Evolutionary conservation across 2,888 invertebrate species (phyloP).

Genomic region (Celastrina argiolus): DNA sequence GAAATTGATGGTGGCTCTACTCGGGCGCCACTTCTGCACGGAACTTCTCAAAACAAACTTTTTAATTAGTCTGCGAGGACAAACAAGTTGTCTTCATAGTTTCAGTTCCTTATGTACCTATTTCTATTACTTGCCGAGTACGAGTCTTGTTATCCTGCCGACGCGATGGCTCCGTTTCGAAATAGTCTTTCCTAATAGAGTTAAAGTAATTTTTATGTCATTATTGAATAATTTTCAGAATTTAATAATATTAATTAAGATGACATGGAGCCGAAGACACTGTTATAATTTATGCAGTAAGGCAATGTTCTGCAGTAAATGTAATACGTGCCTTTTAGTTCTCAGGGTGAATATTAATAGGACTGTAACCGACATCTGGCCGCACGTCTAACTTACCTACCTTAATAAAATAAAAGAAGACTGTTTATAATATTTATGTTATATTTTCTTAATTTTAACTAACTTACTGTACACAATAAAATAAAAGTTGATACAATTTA

Average conservation of each 20-base stretch:
- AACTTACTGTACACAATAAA: too few species aligned
- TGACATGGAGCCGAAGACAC: too few species aligned
- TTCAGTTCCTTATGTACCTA: conserved; percentile 33
- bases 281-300: background rate
- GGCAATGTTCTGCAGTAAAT: background rate
- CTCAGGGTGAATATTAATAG: conserved; percentile 1
- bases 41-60: conserved; percentile 71
- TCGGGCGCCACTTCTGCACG: conserved; percentile 58
- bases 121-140: conserved; percentile 20
- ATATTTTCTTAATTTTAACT: background rate
- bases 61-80: conserved; percentile 76
- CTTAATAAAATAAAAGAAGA: background rate
- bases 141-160: conserved; percentile 22
- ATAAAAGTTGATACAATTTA: too few species aligned
- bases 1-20: conserved; percentile 56
- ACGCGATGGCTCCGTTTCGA: conserved; percentile 20
- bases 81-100: conserved; percentile 71
- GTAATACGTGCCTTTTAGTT: conserved; percentile 6
- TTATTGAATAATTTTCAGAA: background rate
- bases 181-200: background rate
- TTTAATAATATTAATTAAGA: background rate
- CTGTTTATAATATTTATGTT: background rate
- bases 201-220: background rate
- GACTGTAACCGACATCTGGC: background rate
- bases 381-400: background rate